Conservation (phyloP, 1,140 invertebrate species). For the Dendroctonus ponderosae region DNA sequence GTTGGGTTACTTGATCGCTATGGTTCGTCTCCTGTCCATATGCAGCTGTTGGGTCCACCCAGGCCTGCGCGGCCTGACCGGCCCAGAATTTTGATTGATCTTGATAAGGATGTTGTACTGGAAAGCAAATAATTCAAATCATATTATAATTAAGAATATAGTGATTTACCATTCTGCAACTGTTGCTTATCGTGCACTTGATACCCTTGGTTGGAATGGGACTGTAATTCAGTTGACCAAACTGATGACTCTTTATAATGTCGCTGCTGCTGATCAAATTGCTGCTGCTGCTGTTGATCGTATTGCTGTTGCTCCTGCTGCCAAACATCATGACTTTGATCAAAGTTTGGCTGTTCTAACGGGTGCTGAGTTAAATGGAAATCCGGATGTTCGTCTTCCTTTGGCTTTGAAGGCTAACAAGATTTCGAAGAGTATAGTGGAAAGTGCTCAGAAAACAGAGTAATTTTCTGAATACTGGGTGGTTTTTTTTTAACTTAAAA, state of each 20-base stretch:
- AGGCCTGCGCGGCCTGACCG: constrained; percentile 25
- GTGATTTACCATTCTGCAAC: constrained; percentile 15
- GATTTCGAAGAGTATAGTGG: neutral
- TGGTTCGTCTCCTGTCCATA: constrained; percentile 31
- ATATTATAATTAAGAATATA: constrained; percentile 34
- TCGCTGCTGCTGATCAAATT: constrained; percentile 37
- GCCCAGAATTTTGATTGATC: constrained; percentile 41
- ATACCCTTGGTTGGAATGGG: constrained; percentile 5
- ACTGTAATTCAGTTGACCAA: constrained; percentile 16
- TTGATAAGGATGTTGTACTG: constrained; percentile 31
- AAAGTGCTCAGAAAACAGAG: too few species aligned
- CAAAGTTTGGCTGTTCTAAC: neutral
- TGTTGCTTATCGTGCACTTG: constrained; percentile 12
- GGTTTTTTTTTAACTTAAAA: too few species aligned
- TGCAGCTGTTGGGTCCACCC: constrained; percentile 24
- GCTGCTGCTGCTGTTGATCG: constrained; percentile 47
- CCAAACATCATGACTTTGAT: constrained; percentile 16
- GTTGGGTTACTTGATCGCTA: constrained; percentile 35
- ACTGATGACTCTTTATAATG: constrained; percentile 11
- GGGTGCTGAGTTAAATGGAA: too few species aligned
- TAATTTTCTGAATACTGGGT: too few species aligned
- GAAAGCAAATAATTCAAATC: neutral
- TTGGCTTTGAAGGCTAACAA: neutral
- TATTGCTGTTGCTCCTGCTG: constrained; percentile 45
- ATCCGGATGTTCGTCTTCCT: too few species aligned